Evolutionary conservation across 2,888 invertebrate species (phyloP), one percentile per base, ranked within the genome.

Genomic region (Ceramica pisi): DNA sequence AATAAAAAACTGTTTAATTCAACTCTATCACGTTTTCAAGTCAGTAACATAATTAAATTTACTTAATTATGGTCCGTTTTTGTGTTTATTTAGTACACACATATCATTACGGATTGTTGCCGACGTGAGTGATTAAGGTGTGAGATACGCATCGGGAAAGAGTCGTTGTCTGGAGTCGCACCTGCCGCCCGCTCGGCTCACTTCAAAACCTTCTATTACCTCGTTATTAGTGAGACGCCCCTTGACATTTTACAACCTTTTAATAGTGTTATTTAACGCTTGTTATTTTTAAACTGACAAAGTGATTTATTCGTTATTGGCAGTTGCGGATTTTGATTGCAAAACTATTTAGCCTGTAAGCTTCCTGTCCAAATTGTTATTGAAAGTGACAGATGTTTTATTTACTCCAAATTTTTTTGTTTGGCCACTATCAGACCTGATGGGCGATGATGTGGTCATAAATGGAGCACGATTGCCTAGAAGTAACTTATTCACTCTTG

Each of bases 211-310:
- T 87, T 85, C 90, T 90, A 93, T 93, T 94, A 93, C 89, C 89
- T 90, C 86, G 90, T 93, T 92, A 92, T 93, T 92, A 93, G 90
- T 85, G 86, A 89, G 88, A 92, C 91, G 90, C 90, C 93, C 92
- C 89, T 85, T 83, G 78, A 88, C 89, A 85, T 92, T 93, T 93
- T 90, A 93, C 89, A 92, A 92, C 91, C 86, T 90, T 92, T 92
- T 94, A 93, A 94, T 93, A 93, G 90, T 90, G 89, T 91, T 93
- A 91, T 92, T 93, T 92, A 90, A 93, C 92, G 92, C 93, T 90
- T 92, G 90, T 93, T 91, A 84, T 91, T 88, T 86, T 82, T 84
- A 69, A 80, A 87, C 86, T 88, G 89, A 89, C 87, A 85, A 65
- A 76, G 82, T 89, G 90, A 89, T 91, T 90, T 89, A 89, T 90